Evolutionary conservation across 1,140 invertebrate species (phyloP), one percentile per base, ranked within the genome.

Genomic region (Battus philenor): DNA sequence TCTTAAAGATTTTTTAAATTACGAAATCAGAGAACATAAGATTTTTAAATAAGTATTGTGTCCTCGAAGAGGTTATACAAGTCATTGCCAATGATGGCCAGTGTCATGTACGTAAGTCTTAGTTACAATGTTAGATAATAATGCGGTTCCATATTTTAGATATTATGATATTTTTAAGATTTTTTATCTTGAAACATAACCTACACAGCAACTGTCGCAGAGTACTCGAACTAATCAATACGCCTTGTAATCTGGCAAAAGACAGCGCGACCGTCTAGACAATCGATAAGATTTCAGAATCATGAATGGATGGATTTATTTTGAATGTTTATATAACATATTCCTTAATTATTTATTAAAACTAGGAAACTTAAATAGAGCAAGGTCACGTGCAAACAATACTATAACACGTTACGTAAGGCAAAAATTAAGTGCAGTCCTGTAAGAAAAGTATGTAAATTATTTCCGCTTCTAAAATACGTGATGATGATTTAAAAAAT

Each of bases 341-440:
- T 49, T 38, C 26, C 7, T 30, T 29, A 50, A 38, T 36, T 41
- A 32, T 29, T 47, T 44, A 51, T 48, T 38, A 38, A 49, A 51
- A 54, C 44, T 30, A 15, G 44, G 44, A 38, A 59, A 66, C 48
- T 32, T 44, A 70, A 54, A 65, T 72, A 60, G 71, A 36, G 53
- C 80, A 84, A 81, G 75, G 80, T 84, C 80, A 81, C 77, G 77
- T 81, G 77, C 67, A 72, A 83, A 77, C 68, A 71, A 74, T 71
- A 73, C 72, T 73, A 60, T 68, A 75, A 73, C 69, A 36, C 47
- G 70, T 83, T 83, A 84, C 80, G 80, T 84, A 84, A 84, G 80
- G 67, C 47, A 69, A 66, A 48, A 60, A 24, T 44, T 44, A 10
- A 22, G 24, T 44, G n/a, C n/a, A n/a, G n/a, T n/a, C n/a, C n/a